phyloP scores from a whole-genome alignment of 2,797 vertebrate genomes.

The Nyctibius grandis region DNA sequence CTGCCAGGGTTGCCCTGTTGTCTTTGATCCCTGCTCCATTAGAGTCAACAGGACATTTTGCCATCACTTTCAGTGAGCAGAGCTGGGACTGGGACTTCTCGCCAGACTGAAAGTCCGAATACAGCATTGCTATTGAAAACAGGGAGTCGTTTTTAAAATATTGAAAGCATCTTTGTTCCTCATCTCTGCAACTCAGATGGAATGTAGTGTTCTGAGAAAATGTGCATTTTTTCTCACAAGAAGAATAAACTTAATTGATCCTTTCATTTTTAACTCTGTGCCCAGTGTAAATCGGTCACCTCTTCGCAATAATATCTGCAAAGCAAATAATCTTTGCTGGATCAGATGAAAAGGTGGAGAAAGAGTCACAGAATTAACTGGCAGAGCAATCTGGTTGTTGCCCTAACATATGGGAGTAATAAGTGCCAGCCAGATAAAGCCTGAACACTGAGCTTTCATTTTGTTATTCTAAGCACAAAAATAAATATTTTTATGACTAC shows the following conservation, averaged over 20 bases:
- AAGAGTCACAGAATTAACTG: constrained; percentile 53
- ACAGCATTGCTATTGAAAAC: neutral
- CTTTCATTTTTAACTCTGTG: constrained; percentile 30
- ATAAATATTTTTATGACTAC: constrained; percentile 64
- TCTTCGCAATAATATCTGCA: constrained; percentile 40
- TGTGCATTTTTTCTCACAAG: constrained; percentile 24
- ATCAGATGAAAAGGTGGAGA: constrained; percentile 46
- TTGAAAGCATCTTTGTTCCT: neutral
- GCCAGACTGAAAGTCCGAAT: neutral
- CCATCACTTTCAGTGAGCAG: neutral
- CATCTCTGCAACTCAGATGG: neutral
- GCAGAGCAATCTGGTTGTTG: constrained; percentile 50
- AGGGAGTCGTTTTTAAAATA: neutral
- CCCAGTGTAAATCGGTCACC: constrained; percentile 35
- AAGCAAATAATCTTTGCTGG: constrained; percentile 57
- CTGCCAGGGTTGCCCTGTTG: neutral
- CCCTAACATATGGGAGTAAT: constrained; percentile 66
- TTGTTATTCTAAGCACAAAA: constrained; percentile 64
- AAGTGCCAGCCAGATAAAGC: constrained; percentile 57
- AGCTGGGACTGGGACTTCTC: neutral
- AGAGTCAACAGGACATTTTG: neutral
- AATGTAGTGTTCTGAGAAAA: constrained; percentile 20
- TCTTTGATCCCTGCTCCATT: neutral
- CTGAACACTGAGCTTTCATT: constrained; percentile 46
- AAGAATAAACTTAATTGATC: constrained; percentile 45